Evolutionary conservation across 1,140 invertebrate genomes (phyloP), one percentile per base, ranked within the genome.

Genomic region (Lycorma delicatula): DNA sequence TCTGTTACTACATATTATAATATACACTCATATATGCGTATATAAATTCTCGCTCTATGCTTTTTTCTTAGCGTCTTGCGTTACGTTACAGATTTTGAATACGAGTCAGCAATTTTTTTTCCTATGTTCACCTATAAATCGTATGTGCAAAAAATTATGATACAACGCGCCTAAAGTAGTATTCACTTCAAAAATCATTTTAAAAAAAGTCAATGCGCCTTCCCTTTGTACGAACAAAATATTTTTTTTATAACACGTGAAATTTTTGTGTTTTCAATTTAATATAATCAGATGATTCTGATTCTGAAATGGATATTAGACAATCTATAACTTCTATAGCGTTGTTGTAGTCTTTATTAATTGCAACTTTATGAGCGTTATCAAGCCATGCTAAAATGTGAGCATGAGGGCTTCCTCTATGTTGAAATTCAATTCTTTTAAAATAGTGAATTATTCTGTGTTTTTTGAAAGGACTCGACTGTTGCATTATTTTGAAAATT

Each of bases 371-470:
- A 47, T 64, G 66, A 57, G 70, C 66, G 58, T 70, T 63, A 22
- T 54, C 54, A 1, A 70, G 38, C 69, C 66, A 71, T 1, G 60
- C 13, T 47, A 71, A 47, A 26, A 64, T 66, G 54, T 71, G 69
- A 6, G 63, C 63, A 62, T 62, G 64, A 54, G 63, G 70, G 64
- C 67, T 72, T 23, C 65, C 71, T 52, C 55, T 62, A 66, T 68
- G 63, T 60, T 67, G 68, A 65, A 69, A 73, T 64, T 67, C 72
- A 60, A 67, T 64, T 52, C 65, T 38, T 63, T 59, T 66, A 31
- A 66, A 70, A 41, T 65, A 71, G 54, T 69, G 18, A 1, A 59
- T 2, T 38, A 68, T 53, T 31, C 48, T 28, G 56, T 67, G 64
- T 53, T 64, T 59, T 50, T 53, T 44, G 47, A 70, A 69, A 9